Percentiles rank a stretch among this genome's conserved stretches.
These are phyloP conservation scores for Leuciscus waleckii DNA, from an alignment of 2,797 vertebrate species.

Conservation along the genomic window DNA sequence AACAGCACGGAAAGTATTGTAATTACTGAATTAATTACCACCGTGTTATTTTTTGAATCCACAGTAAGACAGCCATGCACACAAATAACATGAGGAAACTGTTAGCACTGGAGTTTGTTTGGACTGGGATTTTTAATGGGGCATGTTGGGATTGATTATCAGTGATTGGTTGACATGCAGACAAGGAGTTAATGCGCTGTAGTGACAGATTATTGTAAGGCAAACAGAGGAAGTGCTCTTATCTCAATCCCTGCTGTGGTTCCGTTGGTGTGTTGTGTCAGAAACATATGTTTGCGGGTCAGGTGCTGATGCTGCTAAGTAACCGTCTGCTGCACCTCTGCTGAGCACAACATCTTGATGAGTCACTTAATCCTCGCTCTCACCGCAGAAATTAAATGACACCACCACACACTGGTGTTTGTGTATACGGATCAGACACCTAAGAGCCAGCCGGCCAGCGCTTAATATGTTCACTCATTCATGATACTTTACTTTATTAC, in stretches of 20 bases:
- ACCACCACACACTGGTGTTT: constrained; percentile 30
- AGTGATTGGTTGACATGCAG: background rate
- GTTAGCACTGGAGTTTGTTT: constrained; percentile 24
- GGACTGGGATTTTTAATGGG: constrained; percentile 21
- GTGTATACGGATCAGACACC: constrained; percentile 32
- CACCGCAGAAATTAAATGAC: constrained; percentile 34
- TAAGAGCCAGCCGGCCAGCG: background rate
- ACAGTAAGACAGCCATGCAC: constrained; percentile 15
- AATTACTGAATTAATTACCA: constrained; percentile 27
- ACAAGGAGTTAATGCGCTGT: background rate
- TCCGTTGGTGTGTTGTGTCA: constrained; percentile 51
- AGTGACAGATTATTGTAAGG: constrained; percentile 32
- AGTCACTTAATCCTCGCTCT: constrained; percentile 51
- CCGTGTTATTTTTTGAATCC: constrained; percentile 14
- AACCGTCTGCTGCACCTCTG: constrained; percentile 36
- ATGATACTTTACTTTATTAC: constrained; percentile 15
- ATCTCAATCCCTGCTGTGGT: constrained; percentile 5
- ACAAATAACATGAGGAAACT: constrained; percentile 33
- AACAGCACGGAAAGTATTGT: background rate
- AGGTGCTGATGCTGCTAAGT: constrained; percentile 55
- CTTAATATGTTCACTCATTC: background rate
- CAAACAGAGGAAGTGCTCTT: background rate
- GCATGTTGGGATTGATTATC: constrained; percentile 10
- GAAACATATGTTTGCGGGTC: constrained; percentile 55
- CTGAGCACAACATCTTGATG: constrained; percentile 27